These are phyloP conservation scores for Hypomecis punctinalis DNA, from an alignment of 2,888 invertebrate species.

Conservation along the genomic window DNA sequence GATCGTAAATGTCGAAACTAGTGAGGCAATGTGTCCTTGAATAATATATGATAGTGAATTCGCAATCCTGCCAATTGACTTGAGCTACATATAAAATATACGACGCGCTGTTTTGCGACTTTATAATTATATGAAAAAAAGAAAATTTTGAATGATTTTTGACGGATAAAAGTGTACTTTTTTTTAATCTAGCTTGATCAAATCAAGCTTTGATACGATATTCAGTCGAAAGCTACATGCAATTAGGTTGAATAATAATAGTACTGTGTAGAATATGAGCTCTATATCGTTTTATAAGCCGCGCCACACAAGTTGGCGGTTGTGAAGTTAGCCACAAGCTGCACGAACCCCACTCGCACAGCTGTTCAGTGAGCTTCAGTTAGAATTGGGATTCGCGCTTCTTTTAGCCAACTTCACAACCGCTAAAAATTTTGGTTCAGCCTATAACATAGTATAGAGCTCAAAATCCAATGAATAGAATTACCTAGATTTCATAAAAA, in stretches of 20 bases:
- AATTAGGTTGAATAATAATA: neutral
- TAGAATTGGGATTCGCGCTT: too few relatives aligned
- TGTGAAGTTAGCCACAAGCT: too few relatives aligned
- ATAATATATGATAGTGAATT: conserved; percentile 43
- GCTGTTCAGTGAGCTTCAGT: too few relatives aligned
- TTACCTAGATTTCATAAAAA: too few relatives aligned
- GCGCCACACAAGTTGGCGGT: too few relatives aligned
- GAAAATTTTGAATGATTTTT: conserved; percentile 2
- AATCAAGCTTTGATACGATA: conserved; percentile 1
- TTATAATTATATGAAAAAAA: conserved; percentile 22
- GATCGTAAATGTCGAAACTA: conserved; percentile 18
- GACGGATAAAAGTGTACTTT: neutral
- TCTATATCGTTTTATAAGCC: neutral
- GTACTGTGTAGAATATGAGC: too few relatives aligned
- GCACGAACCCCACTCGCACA: too few relatives aligned
- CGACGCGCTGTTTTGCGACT: conserved; percentile 38
- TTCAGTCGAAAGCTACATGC: conserved; percentile 5
- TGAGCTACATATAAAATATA: conserved; percentile 46
- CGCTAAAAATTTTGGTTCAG: neutral
- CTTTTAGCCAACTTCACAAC: neutral
- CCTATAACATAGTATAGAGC: neutral
- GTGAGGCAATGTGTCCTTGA: conserved; percentile 38
- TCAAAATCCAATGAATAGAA: neutral
- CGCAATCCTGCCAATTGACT: conserved; percentile 56
- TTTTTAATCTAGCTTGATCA: conserved; percentile 3